Base-by-base conservation (phyloP, 2,888 invertebrate genomes). In the Atherix ibis region DNA sequence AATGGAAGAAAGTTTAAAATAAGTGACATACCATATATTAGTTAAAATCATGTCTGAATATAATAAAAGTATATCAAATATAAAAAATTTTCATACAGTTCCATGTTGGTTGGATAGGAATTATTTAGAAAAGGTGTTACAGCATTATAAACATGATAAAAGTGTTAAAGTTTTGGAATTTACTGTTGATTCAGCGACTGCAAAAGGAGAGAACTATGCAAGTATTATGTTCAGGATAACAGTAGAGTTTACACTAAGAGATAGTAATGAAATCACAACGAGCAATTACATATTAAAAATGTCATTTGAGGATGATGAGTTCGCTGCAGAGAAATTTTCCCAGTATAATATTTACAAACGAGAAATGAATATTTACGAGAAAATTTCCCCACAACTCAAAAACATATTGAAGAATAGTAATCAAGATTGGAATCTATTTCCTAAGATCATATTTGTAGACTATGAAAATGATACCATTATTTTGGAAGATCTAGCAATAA, bases 401-500 rank as follows among this genome's bases (percentile, higher is more conserved):
- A 32, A 18, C 2, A 28, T 55, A 3, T 34, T 55, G 5, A 12
- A 24, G 28, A n/a, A 12, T 3, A 32, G 14, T 10, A 22, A 28
- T 10, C 18, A 16, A n/a, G n/a, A 9, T 6, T 48, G 51, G 13
- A 45, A 52, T 27, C 27, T 54, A 2, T 54, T 51, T 16, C 53
- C 58, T 3, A 49, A 51, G 17, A 52, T 54, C 1, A 49, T 60
- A 38, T 40, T 47, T 5, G 53, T 59, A 1, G 58, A 60, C 27
- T 46, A 48, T n/a, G 42, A 49, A 5, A 49, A 48, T 4, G 48
- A 50, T 2, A 48, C 51, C 1, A 41, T 60, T n/a, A 44, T 61
- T 5, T 58, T 61, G 36, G 58, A 59, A 40, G 62, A 61, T 41
- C 47, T 61, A 0, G 44, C 41, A 31, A 46, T 40, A 2, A 46